A percentile compares a stretch with the other conserved stretches of the same genome.
Evolutionary conservation across 2,888 invertebrate genomes (phyloP).

Genomic region (Halocaridina rubra): DNA sequence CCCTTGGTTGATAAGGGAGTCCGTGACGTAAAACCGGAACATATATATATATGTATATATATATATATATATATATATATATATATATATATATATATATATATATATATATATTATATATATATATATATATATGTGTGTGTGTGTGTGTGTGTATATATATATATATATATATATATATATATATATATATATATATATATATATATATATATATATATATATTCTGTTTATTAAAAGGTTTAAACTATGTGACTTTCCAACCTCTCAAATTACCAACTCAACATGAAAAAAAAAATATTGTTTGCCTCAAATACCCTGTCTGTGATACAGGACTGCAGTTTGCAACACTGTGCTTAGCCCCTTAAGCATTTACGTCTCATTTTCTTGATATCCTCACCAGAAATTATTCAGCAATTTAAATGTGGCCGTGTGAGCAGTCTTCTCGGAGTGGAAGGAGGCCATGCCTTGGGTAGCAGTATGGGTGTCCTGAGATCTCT

Average conservation of each 20-base stretch:
- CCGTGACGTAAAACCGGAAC: too few relatives aligned
- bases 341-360: too few relatives aligned
- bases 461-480: slow-evolving; percentile 27
- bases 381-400: too few relatives aligned
- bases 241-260: too few relatives aligned
- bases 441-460: slow-evolving; percentile 29
- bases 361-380: too few relatives aligned
- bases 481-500: slow-evolving; percentile 23
- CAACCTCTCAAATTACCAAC: too few relatives aligned
- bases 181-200: not conserved
- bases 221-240: not conserved
- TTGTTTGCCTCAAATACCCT: too few relatives aligned
- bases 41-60: not conserved
- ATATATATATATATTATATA: not conserved
- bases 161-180: not conserved
- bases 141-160: not conserved
- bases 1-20: too few relatives aligned
- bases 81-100: not conserved
- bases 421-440: slow-evolving; percentile 20
- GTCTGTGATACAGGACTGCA: too few relatives aligned
- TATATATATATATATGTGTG: not conserved
- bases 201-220: not conserved
- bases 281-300: too few relatives aligned
- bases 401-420: slow-evolving; percentile 15
- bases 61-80: not conserved